Base-by-base conservation (phyloP, 2,797 vertebrate species). In the Meda fulgida region DNA sequence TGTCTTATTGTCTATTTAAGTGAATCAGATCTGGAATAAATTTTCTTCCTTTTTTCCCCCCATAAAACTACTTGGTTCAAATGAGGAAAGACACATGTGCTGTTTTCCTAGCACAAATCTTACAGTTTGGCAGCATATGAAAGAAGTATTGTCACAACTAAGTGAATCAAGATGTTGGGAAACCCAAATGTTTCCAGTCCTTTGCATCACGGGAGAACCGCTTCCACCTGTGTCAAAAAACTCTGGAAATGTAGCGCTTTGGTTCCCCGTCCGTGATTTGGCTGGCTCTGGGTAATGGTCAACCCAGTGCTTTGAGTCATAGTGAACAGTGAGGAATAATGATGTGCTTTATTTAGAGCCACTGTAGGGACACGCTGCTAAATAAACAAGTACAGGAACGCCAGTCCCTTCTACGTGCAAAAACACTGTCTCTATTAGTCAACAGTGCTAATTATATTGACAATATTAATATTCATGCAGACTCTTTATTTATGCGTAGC, bases 391-490 rank as follows among this genome's bases (percentile, higher is more conserved):
- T 87, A 88, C 91, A 89, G 90, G 92, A 84, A 93, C 88, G 94
- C 92, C 93, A 92, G 92, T 92, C 92, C 93, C 94, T 95, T 76
- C 31, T 93, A 93, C 94, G 93, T 93, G 93, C 92, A 93, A 93
- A 84, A 95, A 94, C 92, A 94, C 91, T 90, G 93, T 91, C 93
- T 95, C 94, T 92, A 94, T 95, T 95, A 95, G 93, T 93, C 94
- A 93, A 94, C 92, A 92, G 92, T 81, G 91, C 93, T 95, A 95
- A 95, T 94, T 95, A 96, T 95, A 95, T 94, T 94, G 92, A 94
- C 92, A 94, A 90, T 94, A 94, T 96, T 95, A 95, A 96, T 96
- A 96, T 95, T 95, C 94, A 95, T 95, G 91, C 66, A 85, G 91
- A 89, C 89, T 94, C 91, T 89, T 95, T 95, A 95, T 93, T 94